These are phyloP conservation scores for Cryptoblepharus egeriae DNA, from an alignment of 2,797 vertebrate genomes.

Conservation along the genomic window DNA sequence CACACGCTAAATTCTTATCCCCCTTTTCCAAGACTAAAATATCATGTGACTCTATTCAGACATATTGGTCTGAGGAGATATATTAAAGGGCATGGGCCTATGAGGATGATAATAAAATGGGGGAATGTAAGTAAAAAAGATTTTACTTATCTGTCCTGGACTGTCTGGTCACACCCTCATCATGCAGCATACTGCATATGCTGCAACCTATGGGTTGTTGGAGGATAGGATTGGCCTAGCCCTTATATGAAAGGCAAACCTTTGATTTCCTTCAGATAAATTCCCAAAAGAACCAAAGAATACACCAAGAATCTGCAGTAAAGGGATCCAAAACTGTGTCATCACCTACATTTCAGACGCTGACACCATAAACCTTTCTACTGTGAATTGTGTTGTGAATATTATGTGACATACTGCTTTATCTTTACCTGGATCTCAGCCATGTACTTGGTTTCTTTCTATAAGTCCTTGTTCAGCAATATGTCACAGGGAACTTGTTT, in stretches of 20 bases:
- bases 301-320: neutral
- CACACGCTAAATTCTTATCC: too few relatives aligned
- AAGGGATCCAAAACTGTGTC: constrained; percentile 30
- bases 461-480: constrained; percentile 30
- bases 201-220: neutral
- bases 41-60: too few relatives aligned
- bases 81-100: too few relatives aligned
- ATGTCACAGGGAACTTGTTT: constrained; percentile 24
- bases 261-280: neutral
- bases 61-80: too few relatives aligned
- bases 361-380: neutral
- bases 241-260: neutral
- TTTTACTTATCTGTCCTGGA: too few relatives aligned
- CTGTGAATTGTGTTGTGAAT: neutral
- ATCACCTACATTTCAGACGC: neutral
- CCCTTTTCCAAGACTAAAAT: too few relatives aligned
- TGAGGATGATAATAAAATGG: too few relatives aligned
- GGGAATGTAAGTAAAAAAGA: too few relatives aligned
- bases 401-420: neutral
- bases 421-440: constrained; percentile 8
- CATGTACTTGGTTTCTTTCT: constrained; percentile 12
- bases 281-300: neutral
- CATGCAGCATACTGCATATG: too few relatives aligned
- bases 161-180: too few relatives aligned
- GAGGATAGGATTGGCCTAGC: too few relatives aligned